phyloP scores from a whole-genome alignment of 2,113 vertebrate species.

The Scophthalmus maximus region DNA sequence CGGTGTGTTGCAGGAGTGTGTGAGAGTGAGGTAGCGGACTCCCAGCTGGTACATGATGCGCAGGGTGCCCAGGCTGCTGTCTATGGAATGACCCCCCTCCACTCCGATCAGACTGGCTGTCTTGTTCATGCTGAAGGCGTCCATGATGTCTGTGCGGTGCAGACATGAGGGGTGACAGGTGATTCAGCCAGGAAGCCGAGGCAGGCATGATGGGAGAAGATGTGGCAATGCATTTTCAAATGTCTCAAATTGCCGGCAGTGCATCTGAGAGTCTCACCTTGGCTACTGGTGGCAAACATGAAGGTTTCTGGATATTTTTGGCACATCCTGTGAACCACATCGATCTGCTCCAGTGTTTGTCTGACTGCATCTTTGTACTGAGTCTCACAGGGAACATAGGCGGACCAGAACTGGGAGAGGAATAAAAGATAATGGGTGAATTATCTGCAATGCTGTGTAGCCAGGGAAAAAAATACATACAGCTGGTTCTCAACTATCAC shows the following conservation, averaged over 20 bases:
- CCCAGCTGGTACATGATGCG: constrained; percentile 90
- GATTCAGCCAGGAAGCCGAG: not conserved
- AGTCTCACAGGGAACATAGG: constrained; percentile 86
- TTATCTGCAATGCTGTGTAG: too few species aligned
- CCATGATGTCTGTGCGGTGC: constrained; percentile 78
- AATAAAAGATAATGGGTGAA: constrained; percentile 3
- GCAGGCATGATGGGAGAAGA: not conserved
- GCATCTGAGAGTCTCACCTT: constrained; percentile 72
- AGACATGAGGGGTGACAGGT: constrained; percentile 7
- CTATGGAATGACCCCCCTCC: constrained; percentile 94
- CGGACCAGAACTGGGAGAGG: constrained; percentile 92
- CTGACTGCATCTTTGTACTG: constrained; percentile 92
- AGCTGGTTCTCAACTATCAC: not conserved
- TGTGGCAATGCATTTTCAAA: not conserved
- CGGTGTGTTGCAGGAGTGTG: constrained; percentile 95
- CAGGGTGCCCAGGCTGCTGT: constrained; percentile 92
- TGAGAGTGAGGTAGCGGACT: constrained; percentile 93
- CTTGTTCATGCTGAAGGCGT: constrained; percentile 80
- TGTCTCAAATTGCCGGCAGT: not conserved
- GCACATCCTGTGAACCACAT: constrained; percentile 91
- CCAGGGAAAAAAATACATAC: not conserved
- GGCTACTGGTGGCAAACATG: constrained; percentile 79
- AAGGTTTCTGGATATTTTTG: constrained; percentile 86
- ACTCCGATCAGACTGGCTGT: constrained; percentile 93
- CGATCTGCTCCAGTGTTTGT: constrained; percentile 95